Evolutionary conservation across 2,888 invertebrate genomes (phyloP).

Genomic region (Nebria brevicollis): DNA sequence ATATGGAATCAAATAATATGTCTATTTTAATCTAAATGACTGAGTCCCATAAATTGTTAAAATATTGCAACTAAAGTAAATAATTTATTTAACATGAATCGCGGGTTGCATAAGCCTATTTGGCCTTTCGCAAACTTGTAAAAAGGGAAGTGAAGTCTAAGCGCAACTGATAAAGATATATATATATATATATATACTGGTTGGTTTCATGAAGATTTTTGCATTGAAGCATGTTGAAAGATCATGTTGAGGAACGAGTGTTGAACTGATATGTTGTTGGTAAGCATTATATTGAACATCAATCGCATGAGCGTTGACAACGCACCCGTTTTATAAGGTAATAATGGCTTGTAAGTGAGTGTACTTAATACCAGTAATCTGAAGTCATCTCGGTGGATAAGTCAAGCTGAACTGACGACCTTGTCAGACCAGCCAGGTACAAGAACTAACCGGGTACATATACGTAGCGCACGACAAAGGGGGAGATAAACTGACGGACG

Average conservation of each 20-base stretch:
- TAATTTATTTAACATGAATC: no score
- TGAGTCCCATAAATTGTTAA: no score
- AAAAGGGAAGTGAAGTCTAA: no score
- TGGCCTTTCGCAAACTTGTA: no score
- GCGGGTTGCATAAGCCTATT: no score
- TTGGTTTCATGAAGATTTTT: no score
- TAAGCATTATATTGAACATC: background rate
- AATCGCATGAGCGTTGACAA: conserved; percentile 41
- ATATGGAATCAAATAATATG: no score
- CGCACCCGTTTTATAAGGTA: conserved; percentile 42
- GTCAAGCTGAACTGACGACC: conserved; percentile 26
- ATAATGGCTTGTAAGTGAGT: conserved; percentile 43
- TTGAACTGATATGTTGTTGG: background rate
- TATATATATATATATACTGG: no score
- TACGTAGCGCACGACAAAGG: background rate
- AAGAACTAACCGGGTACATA: background rate
- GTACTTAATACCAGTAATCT: conserved; percentile 46
- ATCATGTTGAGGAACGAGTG: background rate
- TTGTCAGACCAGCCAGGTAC: conserved; percentile 12
- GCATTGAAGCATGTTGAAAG: background rate
- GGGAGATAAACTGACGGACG: background rate
- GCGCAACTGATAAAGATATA: no score
- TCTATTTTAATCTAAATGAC: no score
- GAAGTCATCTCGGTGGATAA: conserved; percentile 41
- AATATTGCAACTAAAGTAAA: no score